Percentiles rank a stretch among this genome's conserved stretches.
Conservation (phyloP, 2,113 vertebrate genomes). For the Raja brachyura region DNA sequence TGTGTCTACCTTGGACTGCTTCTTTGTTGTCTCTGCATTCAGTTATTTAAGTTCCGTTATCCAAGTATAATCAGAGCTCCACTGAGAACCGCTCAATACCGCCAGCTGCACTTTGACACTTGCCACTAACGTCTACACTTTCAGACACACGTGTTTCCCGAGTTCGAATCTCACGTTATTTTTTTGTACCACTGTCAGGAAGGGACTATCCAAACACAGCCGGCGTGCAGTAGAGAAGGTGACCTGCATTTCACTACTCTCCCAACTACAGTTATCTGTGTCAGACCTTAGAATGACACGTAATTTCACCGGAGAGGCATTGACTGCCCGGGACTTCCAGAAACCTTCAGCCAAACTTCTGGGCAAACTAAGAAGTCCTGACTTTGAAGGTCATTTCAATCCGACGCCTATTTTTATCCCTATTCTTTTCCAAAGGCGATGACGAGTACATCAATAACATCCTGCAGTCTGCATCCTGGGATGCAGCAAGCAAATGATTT, state of each 20-base stretch:
- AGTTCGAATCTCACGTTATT: neutral
- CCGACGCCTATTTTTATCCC: neutral
- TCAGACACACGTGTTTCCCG: neutral
- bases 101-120: neutral
- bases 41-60: neutral
- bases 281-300: neutral
- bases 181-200: neutral
- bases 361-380: neutral
- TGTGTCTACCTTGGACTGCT: no score
- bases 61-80: neutral
- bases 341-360: neutral
- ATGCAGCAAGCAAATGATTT: neutral
- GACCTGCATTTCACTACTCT: neutral
- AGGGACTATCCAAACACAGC: neutral
- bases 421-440: neutral
- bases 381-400: neutral
- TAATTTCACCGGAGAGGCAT: neutral
- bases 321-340: neutral
- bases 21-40: neutral
- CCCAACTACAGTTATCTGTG: neutral
- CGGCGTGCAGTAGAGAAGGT: neutral
- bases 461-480: neutral
- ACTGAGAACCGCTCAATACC: neutral
- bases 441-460: neutral
- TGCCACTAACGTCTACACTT: neutral